Base-by-base conservation (phyloP, 2,888 invertebrate genomes). In the Tryphoninae sp. region DNA sequence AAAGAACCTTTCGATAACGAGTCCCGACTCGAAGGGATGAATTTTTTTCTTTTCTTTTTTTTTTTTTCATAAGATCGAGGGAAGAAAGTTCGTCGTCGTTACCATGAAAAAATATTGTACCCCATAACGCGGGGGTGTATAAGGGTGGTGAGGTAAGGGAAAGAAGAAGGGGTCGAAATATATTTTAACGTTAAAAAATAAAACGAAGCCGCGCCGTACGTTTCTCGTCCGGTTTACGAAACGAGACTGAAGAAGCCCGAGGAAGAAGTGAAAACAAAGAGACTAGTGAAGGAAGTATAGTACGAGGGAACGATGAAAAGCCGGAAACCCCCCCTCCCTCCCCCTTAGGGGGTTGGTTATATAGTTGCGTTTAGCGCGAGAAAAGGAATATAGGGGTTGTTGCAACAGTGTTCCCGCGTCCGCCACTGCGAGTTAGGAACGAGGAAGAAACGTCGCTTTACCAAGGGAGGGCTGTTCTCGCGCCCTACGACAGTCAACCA, bases 181-280 rank as follows among this genome's bases (percentile, higher is more conserved):
- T 55, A 55, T 49, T 7, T 45, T 53, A 22, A 26, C 26, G 55
- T 40, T 22, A 26, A 19, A 6, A 26, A 68, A 59, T 33, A 61
- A 23, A 74, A 2, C 64, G 61, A 16, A 72, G 33, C 45, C 67
- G 62, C 59, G 53, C 3, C 53, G 58, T 75, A 75, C 84, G 76
- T 83, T 80, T 78, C 83, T 59, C 83, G 69, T 16, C 82, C 84
- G 85, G 86, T 84, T 86, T 88, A 85, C 87, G 86, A 89, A 90
- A 90, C 90, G 90, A 91, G 90, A 92, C 92, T 91, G 91, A 33
- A 6, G 33, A 80, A 67, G 68, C 76, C 64, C 51, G 86, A 33
- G 33, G 89, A 91, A 91, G 90, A 91, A 91, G 90, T 89, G 91
- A 90, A 91, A 92, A 92, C 91, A 91, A 92, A 91, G 91, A 77